Evolutionary conservation across 23 tunicate species (phyloP).

Genomic region (Trididemnum clinides): DNA sequence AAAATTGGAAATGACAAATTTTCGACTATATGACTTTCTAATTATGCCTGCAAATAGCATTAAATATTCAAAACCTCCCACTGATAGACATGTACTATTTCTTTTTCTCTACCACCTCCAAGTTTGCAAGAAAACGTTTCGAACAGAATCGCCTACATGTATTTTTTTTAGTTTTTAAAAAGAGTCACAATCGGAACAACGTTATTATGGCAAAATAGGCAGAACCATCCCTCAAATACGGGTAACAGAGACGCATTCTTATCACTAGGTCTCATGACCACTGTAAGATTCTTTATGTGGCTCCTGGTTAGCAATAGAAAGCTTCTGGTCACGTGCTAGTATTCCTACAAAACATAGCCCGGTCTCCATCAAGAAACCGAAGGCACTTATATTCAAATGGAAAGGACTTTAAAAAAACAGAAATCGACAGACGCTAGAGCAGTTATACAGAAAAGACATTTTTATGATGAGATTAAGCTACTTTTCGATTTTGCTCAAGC

Average conservation of each 20-base stretch:
- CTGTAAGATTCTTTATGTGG: no score
- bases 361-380: neutral
- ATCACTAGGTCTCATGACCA: no score
- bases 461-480: neutral
- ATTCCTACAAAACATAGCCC: neutral
- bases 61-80: neutral
- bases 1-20: neutral
- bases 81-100: neutral
- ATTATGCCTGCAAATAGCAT: neutral
- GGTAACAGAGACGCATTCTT: no score
- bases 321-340: neutral
- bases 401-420: neutral
- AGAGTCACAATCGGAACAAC: no score
- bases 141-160: neutral
- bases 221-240: no score
- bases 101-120: neutral
- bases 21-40: neutral
- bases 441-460: no score
- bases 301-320: neutral
- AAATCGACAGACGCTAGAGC: no score
- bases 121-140: neutral
- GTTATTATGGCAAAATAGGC: no score
- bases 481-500: neutral
- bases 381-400: neutral
- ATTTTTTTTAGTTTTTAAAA: no score